Conservation (phyloP, 2,113 vertebrate genomes). For the Agapornis roseicollis region DNA sequence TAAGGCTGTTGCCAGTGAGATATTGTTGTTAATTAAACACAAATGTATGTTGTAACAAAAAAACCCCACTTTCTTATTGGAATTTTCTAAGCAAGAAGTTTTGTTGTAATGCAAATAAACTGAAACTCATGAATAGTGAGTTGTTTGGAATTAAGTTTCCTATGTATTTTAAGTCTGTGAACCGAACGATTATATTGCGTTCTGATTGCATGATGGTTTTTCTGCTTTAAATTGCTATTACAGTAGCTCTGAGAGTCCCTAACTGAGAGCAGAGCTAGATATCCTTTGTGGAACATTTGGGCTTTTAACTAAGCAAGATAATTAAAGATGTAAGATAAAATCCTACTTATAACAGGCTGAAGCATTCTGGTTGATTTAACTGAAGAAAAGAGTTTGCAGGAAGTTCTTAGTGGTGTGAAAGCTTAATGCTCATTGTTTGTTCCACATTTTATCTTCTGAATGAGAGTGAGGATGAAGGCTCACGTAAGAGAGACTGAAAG, state of each 20-base stretch:
- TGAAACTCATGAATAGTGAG: not conserved
- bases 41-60: not conserved
- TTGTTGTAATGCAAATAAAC: not conserved
- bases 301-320: not conserved
- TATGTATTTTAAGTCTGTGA: not conserved
- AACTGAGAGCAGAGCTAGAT: not conserved
- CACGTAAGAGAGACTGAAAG: not conserved
- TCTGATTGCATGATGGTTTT: not conserved
- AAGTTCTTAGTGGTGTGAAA: not conserved
- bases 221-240: conserved; percentile 3
- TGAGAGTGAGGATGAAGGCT: not conserved
- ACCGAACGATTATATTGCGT: not conserved
- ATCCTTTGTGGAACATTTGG: not conserved
- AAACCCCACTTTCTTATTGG: not conserved
- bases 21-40: not conserved
- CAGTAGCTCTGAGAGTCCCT: not conserved
- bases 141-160: not conserved
- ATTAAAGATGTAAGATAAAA: not conserved
- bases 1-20: not conserved
- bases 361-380: not conserved
- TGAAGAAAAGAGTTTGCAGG: not conserved
- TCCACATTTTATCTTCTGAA: not conserved
- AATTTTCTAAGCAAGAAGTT: not conserved
- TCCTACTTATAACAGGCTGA: not conserved
- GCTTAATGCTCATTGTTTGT: not conserved